Conservation (phyloP, 2,113 vertebrate species). For the Leptodactylus fuscus region DNA sequence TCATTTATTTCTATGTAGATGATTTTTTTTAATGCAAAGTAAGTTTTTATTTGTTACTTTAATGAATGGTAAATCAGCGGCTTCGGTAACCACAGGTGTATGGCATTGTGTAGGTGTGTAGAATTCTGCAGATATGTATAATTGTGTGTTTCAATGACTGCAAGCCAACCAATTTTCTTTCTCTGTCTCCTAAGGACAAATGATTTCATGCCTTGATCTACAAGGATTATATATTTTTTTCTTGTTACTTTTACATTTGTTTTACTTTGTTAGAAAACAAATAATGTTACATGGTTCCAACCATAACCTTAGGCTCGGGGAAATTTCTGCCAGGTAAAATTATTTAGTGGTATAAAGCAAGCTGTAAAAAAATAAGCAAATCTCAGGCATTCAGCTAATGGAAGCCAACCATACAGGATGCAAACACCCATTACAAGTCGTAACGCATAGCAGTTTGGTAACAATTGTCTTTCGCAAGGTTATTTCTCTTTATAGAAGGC, state of each 20-base stretch:
- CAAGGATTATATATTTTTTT: neutral
- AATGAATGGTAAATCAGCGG: conserved; percentile 15
- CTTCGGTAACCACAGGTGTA: neutral
- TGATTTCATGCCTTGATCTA: neutral
- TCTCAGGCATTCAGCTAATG: conserved; percentile 34
- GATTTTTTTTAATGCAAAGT: neutral
- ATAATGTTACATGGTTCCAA: neutral
- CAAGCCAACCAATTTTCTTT: neutral
- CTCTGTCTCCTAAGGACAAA: neutral
- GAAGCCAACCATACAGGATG: conserved; percentile 35
- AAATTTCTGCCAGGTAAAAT: conserved; percentile 28
- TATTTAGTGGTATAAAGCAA: conserved; percentile 29
- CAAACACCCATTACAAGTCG: conserved; percentile 49
- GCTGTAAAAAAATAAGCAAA: conserved; percentile 45
- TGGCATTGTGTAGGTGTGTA: conserved; percentile 7
- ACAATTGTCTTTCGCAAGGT: conserved; percentile 52
- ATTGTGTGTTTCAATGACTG: conserved; percentile 12
- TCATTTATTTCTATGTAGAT: conserved; percentile 17
- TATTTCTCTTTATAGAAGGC: conserved; percentile 54
- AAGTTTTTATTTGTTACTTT: neutral
- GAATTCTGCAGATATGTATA: conserved; percentile 24
- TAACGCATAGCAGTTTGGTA: conserved; percentile 46
- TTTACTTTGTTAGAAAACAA: neutral
- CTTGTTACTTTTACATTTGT: neutral
- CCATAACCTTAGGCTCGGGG: neutral